A percentile compares a stretch with the other conserved stretches of the same genome.
These are phyloP conservation scores for Artemia sinica DNA, from an alignment of 2,888 invertebrate species.

Conservation along the genomic window DNA sequence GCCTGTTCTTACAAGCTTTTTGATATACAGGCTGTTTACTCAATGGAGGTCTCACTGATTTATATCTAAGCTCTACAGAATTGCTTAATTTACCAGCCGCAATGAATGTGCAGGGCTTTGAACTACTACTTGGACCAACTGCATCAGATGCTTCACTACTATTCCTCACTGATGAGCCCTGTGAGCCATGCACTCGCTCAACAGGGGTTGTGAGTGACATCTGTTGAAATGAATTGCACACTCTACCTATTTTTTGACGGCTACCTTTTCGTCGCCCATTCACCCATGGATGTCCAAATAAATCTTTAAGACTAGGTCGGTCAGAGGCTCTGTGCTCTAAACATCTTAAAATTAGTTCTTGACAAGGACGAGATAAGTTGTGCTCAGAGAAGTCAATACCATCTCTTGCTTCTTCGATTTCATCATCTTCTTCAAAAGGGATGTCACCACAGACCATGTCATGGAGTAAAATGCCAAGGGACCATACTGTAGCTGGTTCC, in stretches of 20 bases:
- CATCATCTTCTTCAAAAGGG: constrained; percentile 37
- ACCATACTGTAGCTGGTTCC: constrained; percentile 37
- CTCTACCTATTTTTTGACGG: not conserved
- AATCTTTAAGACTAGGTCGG: constrained; percentile 36
- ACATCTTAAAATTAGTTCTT: constrained; percentile 39
- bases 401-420: constrained; percentile 29
- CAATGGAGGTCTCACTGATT: not conserved
- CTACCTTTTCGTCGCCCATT: not conserved
- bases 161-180: constrained; percentile 4
- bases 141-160: constrained; percentile 4
- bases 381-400: not conserved
- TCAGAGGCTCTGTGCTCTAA: constrained; percentile 36
- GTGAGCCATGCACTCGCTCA: constrained; percentile 5
- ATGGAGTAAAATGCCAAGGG: constrained; percentile 37
- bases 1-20: not conserved
- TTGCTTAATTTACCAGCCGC: not conserved
- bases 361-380: constrained; percentile 31
- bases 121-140: not conserved
- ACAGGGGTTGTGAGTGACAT: not conserved
- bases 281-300: constrained; percentile 37
- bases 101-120: not conserved
- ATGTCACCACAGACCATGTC: constrained; percentile 41
- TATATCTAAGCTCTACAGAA: not conserved
- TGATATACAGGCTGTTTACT: constrained; percentile 7
- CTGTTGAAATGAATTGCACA: not conserved